Evolutionary conservation across 2,797 vertebrate species (phyloP).

Genomic region (Epinephelus coioides): DNA sequence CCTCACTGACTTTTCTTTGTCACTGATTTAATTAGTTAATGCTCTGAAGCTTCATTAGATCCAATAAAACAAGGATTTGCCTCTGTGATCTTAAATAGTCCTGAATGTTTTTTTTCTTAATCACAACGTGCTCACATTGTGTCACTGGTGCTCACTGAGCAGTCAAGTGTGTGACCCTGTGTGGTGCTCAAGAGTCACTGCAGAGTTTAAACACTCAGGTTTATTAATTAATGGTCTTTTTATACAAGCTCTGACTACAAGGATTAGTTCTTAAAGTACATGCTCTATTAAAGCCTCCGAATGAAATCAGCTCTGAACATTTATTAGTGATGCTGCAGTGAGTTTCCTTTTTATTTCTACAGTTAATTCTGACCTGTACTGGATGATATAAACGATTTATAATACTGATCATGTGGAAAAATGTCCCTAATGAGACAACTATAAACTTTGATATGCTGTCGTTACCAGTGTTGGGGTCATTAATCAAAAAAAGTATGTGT

Average conservation of each 20-base stretch:
- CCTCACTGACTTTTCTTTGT: slow-evolving; percentile 31
- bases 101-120: background rate
- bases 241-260: background rate
- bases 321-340: background rate
- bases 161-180: slow-evolving; percentile 1
- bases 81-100: slow-evolving; percentile 16
- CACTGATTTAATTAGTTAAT: slow-evolving; percentile 36
- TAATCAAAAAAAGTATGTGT: too few relatives aligned
- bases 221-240: background rate
- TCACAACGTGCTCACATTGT: slow-evolving; percentile 10
- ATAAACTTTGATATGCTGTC: background rate
- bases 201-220: background rate
- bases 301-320: background rate
- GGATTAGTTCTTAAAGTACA: background rate
- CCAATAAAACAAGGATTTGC: slow-evolving; percentile 36
- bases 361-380: background rate
- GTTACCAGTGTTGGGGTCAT: too few relatives aligned
- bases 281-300: background rate
- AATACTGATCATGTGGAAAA: background rate
- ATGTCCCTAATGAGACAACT: background rate
- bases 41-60: slow-evolving; percentile 18
- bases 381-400: background rate
- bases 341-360: background rate
- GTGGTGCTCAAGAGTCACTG: background rate
- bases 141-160: slow-evolving; percentile 9